Percentiles rank a stretch among this genome's conserved stretches.
Conservation (phyloP, 2,888 invertebrate genomes). For the Bedellia somnulentella region DNA sequence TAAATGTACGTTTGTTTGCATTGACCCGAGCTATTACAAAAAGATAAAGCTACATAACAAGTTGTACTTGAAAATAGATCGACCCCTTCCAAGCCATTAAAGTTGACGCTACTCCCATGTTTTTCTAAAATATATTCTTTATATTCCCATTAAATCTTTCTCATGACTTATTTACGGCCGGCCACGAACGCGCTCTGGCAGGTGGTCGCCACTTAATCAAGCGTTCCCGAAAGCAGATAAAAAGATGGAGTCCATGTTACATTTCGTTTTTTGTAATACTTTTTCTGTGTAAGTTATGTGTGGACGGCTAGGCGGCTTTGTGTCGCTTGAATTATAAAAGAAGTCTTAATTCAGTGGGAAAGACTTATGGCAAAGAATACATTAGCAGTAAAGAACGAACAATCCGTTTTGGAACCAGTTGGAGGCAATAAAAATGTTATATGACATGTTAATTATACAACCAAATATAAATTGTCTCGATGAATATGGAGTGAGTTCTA, state of each 20-base stretch:
- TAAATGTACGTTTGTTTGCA: no score
- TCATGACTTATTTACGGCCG: conserved; percentile 43
- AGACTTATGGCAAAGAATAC: conserved; percentile 51
- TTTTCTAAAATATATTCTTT: conserved; percentile 47
- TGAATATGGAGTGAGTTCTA: conserved; percentile 12
- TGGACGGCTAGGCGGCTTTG: conserved; percentile 29
- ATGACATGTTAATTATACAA: conserved; percentile 37
- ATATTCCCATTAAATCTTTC: conserved; percentile 45
- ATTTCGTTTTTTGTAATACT: conserved; percentile 46
- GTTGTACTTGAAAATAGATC: conserved; percentile 18
- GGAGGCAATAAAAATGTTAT: conserved; percentile 31
- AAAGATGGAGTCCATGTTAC: conserved; percentile 20
- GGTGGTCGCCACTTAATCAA: conserved; percentile 61
- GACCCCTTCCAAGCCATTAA: conserved; percentile 29
- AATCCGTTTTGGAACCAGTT: conserved; percentile 28
- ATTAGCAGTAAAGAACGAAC: conserved; percentile 41
- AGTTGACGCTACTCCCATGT: conserved; percentile 30
- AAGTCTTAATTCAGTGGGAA: conserved; percentile 48
- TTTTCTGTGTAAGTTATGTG: conserved; percentile 43
- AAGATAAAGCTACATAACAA: no score
- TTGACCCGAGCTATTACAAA: no score
- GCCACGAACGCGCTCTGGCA: conserved; percentile 28
- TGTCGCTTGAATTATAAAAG: conserved; percentile 48
- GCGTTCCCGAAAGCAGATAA: conserved; percentile 52
- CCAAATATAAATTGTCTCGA: conserved; percentile 34